Evolutionary conservation across 2,797 vertebrate genomes (phyloP), one percentile per base, ranked within the genome.

Genomic region (Bufotes viridis): DNA sequence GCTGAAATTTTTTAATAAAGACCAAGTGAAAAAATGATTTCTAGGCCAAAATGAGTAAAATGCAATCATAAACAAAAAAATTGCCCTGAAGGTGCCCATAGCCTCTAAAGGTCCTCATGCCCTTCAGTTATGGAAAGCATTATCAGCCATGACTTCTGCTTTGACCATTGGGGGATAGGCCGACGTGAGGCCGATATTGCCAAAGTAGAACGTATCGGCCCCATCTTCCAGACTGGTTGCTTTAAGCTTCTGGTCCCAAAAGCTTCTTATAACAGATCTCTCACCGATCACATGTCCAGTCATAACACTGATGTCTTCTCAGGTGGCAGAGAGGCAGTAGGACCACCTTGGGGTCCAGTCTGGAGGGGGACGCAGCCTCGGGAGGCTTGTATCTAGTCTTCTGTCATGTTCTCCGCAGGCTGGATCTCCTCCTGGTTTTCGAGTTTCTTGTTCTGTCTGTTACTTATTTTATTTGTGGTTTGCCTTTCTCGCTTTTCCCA

Each of bases 401-500:
- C 26, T 8, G 15, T 10, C 24, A 24, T 67, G n/a, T 17, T 72
- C 6, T 42, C 1, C 18, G 2, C 29, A 72, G 29, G 29, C 69
- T 42, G 69, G 15, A 7, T 10, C 29, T 8, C 15, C 67, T 69
- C 65, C 67, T 42, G 42, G 17, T 15, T 34, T 34, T 78, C 11
- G 4, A 53, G 12, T 13, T 14, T 70, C 63, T 70, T 72, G 18
- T 83, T 69, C 15, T 29, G 20, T 5, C 65, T 55, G 81, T 58
- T 55, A 17, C 53, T 72, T 74, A 42, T 72, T 84, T 74, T 0
- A 9, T 58, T 49, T 75, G 82, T 53, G 81, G 81, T 75, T 61
- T 84, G 26, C 26, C 20, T 1, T 74, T 84, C 55, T 61, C 13
- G 42, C 20, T 15, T 72, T 74, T 74, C 20, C 51, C 60, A 29